These are phyloP conservation scores for Lycaena phlaeas DNA, from an alignment of 2,888 invertebrate species.

Conservation along the genomic window DNA sequence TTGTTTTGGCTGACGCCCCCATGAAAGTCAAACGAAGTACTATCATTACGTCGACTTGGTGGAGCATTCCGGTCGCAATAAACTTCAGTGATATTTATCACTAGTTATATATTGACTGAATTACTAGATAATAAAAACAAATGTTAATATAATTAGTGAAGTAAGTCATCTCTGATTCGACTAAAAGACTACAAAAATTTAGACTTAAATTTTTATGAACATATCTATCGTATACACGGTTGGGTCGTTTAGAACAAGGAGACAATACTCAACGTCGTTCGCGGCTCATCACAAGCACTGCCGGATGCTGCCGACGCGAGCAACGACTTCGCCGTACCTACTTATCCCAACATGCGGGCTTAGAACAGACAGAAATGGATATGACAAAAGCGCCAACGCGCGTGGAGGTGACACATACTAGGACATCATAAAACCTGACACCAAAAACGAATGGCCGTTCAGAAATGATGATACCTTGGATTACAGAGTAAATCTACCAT, in stretches of 20 bases:
- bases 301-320: background rate
- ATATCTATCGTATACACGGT: conserved; percentile 65
- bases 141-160: conserved; percentile 53
- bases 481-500: too few species aligned
- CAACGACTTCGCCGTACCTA: conserved; percentile 1
- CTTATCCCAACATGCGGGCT: conserved; percentile 4
- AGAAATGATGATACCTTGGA: too few species aligned
- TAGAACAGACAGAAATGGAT: conserved; percentile 1
- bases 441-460: too few species aligned
- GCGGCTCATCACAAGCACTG: conserved; percentile 11
- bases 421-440: background rate
- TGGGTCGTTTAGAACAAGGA: conserved; percentile 53
- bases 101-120: conserved; percentile 64
- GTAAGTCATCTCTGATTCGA: conserved; percentile 70
- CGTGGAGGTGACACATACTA: background rate
- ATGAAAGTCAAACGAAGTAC: conserved; percentile 14
- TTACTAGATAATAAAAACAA: conserved; percentile 34
- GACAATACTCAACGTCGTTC: conserved; percentile 54
- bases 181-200: conserved; percentile 67
- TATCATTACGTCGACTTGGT: conserved; percentile 34
- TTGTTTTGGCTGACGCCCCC: background rate
- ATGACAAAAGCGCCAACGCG: conserved; percentile 5
- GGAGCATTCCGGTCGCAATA: conserved; percentile 41
- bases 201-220: conserved; percentile 67
- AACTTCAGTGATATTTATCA: conserved; percentile 56